Conservation (phyloP, 2,113 vertebrate genomes). For the Pogona vitticeps region DNA sequence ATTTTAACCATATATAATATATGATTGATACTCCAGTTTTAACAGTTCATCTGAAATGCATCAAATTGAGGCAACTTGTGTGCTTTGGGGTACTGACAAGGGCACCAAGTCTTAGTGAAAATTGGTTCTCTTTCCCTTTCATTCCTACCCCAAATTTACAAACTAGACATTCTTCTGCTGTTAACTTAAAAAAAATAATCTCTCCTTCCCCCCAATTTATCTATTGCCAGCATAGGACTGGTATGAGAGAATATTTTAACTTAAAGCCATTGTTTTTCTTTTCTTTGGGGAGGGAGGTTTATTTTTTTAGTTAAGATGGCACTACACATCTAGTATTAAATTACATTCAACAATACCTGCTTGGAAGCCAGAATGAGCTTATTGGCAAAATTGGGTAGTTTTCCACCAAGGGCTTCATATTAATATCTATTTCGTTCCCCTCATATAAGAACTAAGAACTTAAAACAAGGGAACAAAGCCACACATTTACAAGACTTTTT, state of each 20-base stretch:
- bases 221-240: conserved; percentile 58
- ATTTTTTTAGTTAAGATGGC: conserved; percentile 54
- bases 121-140: conserved; percentile 75
- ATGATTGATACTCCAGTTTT: conserved; percentile 49
- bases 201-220: conserved; percentile 46
- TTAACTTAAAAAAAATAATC: conserved; percentile 51
- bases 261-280: conserved; percentile 64
- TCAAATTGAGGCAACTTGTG: conserved; percentile 42
- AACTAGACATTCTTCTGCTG: conserved; percentile 72
- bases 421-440: conserved; percentile 28
- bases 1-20: conserved; percentile 49
- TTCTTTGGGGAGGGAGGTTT: conserved; percentile 61
- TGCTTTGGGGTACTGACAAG: conserved; percentile 63
- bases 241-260: conserved; percentile 64
- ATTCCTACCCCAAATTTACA: conserved; percentile 53
- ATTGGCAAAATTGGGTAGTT: conserved; percentile 49
- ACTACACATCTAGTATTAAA: conserved; percentile 52
- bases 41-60: conserved; percentile 41
- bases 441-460: conserved; percentile 47
- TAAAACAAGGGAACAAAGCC: not conserved
- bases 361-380: conserved; percentile 62
- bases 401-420: conserved; percentile 57
- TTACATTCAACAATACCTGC: conserved; percentile 45
- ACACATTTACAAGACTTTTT: conserved; percentile 39
- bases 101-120: conserved; percentile 74